Percentiles rank a stretch among this genome's conserved stretches.
Evolutionary conservation across 1,140 invertebrate species (phyloP).

Genomic region (Orchestia grillus): DNA sequence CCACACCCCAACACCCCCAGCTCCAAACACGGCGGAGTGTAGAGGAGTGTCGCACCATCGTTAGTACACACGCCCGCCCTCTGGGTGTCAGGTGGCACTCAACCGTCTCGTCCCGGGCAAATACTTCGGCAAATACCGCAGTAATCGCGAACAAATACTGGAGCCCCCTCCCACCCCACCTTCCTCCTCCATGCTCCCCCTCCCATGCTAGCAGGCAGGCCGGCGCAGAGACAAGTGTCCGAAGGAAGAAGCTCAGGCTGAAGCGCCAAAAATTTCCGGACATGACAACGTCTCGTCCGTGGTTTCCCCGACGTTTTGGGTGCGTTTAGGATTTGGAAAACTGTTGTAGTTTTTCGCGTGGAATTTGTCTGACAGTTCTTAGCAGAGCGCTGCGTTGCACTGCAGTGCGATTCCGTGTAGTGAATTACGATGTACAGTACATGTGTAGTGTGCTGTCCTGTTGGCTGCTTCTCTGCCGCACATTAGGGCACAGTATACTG

Average conservation of each 20-base stretch:
- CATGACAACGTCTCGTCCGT: background rate
- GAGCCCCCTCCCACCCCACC: background rate
- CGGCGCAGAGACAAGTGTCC: background rate
- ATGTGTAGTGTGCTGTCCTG: too few species aligned
- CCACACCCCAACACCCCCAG: background rate
- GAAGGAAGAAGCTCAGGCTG: background rate
- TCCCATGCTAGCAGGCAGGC: background rate
- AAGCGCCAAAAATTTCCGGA: background rate
- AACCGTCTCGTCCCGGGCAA: too few species aligned
- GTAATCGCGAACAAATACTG: background rate
- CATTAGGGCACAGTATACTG: too few species aligned
- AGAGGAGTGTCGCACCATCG: background rate
- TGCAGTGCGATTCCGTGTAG: too few species aligned
- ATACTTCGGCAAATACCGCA: background rate
- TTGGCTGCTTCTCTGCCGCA: too few species aligned
- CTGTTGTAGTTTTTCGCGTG: too few species aligned
- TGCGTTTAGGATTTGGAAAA: background rate
- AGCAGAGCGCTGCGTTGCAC: too few species aligned
- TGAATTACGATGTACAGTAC: too few species aligned
- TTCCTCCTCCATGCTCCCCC: background rate
- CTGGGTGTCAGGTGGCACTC: too few species aligned
- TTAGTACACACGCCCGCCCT: background rate
- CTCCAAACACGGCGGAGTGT: background rate
- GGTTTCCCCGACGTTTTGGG: background rate
- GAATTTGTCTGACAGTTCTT: too few species aligned